phyloP scores from a whole-genome alignment of 2,888 invertebrate species.

The Gortyna flavago region DNA sequence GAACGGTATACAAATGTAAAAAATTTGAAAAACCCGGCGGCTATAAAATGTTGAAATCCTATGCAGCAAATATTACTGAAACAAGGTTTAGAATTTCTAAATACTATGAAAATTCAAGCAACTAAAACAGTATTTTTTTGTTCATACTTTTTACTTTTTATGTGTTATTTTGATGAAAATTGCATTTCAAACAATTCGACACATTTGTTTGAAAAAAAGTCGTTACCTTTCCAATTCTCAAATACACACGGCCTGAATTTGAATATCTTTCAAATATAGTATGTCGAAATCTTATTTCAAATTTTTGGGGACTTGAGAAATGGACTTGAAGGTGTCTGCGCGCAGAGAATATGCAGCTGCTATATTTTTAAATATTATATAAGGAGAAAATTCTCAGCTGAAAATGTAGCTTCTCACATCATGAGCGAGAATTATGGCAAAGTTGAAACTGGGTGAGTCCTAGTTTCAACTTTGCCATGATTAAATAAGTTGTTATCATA shows the following conservation, averaged over 20 bases:
- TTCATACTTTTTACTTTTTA: background rate
- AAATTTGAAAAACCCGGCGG: too few relatives aligned
- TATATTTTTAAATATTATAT: constrained; percentile 32
- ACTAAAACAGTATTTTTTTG: background rate
- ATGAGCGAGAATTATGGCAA: background rate
- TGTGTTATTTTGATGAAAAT: background rate
- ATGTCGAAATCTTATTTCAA: constrained; percentile 40
- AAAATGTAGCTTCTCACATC: constrained; percentile 18
- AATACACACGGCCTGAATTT: constrained; percentile 17
- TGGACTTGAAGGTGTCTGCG: constrained; percentile 33
- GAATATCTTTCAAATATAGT: constrained; percentile 34
- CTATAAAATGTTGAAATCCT: constrained; percentile 1
- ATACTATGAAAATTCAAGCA: background rate
- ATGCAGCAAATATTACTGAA: background rate
- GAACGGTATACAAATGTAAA: background rate
- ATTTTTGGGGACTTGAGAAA: constrained; percentile 29
- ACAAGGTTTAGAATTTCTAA: background rate
- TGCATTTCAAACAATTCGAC: background rate
- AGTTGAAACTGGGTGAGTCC: constrained; percentile 18
- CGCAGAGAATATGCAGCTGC: constrained; percentile 12
- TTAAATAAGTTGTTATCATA: constrained; percentile 19
- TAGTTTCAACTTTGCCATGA: constrained; percentile 13
- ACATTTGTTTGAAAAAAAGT: background rate
- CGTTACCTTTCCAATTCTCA: background rate
- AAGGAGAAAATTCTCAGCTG: constrained; percentile 14